phyloP scores from a whole-genome alignment of 1,140 invertebrate species.

The Leptinotarsa texana region DNA sequence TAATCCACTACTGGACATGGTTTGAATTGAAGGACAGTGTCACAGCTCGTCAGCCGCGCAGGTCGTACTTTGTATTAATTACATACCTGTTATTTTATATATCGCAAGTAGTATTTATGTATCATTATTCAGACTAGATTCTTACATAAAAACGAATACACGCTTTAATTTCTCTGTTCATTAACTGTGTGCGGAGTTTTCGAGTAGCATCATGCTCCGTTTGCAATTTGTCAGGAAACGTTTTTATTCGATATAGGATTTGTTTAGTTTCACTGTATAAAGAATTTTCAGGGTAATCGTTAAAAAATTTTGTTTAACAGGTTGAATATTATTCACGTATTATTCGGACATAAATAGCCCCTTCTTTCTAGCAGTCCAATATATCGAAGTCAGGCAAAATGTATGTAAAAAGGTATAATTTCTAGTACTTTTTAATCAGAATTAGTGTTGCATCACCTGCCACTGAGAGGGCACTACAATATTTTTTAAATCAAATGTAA shows the following conservation, averaged over 20 bases:
- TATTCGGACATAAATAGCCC: too few relatives aligned
- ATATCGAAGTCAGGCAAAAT: too few relatives aligned
- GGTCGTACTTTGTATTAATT: slow-evolving; percentile 12
- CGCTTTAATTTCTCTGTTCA: slow-evolving; percentile 5
- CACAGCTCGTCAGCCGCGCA: slow-evolving; percentile 15
- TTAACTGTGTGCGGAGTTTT: background rate
- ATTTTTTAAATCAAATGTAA: too few relatives aligned
- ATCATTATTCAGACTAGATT: slow-evolving; percentile 19
- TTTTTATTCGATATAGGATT: background rate
- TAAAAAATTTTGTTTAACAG: too few relatives aligned
- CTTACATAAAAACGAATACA: background rate
- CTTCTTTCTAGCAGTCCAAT: too few relatives aligned
- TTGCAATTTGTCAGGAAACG: background rate
- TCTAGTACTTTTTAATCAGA: too few relatives aligned
- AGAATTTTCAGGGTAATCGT: too few relatives aligned
- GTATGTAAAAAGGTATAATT: too few relatives aligned
- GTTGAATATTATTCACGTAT: too few relatives aligned
- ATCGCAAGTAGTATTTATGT: slow-evolving; percentile 20
- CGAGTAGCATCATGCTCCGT: background rate
- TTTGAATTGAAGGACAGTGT: slow-evolving; percentile 1
- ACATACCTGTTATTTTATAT: slow-evolving; percentile 21
- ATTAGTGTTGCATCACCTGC: too few relatives aligned
- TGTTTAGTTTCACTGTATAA: background rate
- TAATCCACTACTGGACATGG: background rate
- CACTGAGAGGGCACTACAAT: too few relatives aligned